A percentile compares a stretch with the other conserved stretches of the same genome.
phyloP scores from a whole-genome alignment of 64 coral and sea anemone species.

The Cladopsammia gracilis region DNA sequence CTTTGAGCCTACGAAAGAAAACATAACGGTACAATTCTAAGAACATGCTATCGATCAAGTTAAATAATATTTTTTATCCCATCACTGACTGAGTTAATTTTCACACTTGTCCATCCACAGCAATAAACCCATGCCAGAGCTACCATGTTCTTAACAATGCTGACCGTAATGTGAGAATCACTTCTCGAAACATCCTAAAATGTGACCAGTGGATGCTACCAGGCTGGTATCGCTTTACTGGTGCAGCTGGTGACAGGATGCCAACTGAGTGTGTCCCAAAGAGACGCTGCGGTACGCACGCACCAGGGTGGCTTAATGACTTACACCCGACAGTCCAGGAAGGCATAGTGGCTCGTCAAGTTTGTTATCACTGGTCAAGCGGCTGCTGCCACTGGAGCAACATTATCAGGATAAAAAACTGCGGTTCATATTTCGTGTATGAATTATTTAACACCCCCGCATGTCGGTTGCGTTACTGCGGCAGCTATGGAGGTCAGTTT shows the following conservation, averaged over 20 bases:
- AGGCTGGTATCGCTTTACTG: neutral
- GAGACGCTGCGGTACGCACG: neutral
- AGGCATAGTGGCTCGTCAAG: neutral
- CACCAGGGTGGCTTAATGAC: neutral
- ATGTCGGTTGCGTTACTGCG: too few species aligned
- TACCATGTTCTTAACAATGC: too few species aligned
- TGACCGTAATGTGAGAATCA: neutral
- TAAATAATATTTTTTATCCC: too few species aligned
- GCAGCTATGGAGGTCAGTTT: too few species aligned
- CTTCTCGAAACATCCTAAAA: neutral
- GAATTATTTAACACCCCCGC: neutral
- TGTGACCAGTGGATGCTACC: neutral
- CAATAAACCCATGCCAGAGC: too few species aligned
- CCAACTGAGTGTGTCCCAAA: neutral
- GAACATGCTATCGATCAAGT: too few species aligned
- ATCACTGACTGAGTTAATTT: too few species aligned
- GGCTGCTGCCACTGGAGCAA: neutral
- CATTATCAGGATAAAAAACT: neutral
- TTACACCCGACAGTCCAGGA: neutral
- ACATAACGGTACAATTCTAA: too few species aligned
- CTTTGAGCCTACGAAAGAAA: too few species aligned
- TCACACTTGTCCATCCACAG: too few species aligned
- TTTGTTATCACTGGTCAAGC: neutral
- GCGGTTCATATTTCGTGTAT: neutral
- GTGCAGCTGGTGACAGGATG: neutral